A percentile compares a stretch with the other conserved stretches of the same genome.
phyloP scores from a whole-genome alignment of 2,113 vertebrate species.

The Laticauda colubrina region DNA sequence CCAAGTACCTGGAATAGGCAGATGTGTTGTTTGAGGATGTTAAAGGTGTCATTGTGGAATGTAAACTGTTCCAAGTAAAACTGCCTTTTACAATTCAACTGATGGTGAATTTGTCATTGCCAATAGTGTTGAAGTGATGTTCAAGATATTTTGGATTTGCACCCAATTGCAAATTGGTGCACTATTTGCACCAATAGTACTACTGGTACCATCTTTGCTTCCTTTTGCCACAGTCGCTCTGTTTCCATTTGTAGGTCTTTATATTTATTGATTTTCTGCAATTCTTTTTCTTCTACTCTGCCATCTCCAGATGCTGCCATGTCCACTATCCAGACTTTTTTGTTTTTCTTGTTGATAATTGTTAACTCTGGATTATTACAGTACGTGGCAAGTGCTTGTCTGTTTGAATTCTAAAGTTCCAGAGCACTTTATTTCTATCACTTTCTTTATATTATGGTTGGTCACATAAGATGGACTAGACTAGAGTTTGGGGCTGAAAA shows the following conservation, averaged over 20 bases:
- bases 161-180: neutral
- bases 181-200: neutral
- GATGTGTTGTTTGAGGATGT: neutral
- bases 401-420: neutral
- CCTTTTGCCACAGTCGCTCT: neutral
- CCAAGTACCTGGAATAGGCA: neutral
- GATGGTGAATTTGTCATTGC: neutral
- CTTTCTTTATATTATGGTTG: neutral
- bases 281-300: neutral
- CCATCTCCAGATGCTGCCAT: neutral
- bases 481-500: neutral
- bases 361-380: neutral
- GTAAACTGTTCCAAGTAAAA: neutral
- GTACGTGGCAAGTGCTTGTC: neutral
- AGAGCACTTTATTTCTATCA: neutral
- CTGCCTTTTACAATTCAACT: neutral
- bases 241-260: neutral
- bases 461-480: neutral
- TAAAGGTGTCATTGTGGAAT: neutral
- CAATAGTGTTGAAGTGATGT: neutral
- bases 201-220: neutral
- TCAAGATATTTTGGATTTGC: neutral
- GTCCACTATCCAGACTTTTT: neutral
- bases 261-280: neutral
- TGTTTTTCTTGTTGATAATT: neutral